Evolutionary conservation across 2,888 invertebrate species (phyloP).

Genomic region (Pammene aurita): DNA sequence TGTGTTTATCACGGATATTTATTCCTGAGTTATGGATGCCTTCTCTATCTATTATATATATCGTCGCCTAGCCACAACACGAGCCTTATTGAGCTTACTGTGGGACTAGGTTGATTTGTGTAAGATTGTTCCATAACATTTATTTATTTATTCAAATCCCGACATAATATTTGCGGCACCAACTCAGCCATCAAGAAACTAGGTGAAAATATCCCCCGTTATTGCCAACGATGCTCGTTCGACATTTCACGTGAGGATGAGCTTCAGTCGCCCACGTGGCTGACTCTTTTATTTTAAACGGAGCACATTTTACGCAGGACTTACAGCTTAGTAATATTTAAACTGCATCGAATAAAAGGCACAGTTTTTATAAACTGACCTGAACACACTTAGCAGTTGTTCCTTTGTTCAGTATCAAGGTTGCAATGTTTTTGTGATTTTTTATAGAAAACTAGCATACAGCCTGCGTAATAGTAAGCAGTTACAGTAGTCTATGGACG

Average conservation of each 20-base stretch:
- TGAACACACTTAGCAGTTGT: neutral
- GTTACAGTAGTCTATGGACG: too few species aligned
- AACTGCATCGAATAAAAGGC: neutral
- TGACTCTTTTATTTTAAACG: conserved; percentile 40
- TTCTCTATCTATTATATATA: too few species aligned
- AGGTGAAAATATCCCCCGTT: conserved; percentile 34
- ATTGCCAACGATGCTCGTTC: conserved; percentile 31
- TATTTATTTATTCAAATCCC: conserved; percentile 5
- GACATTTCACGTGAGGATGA: conserved; percentile 39
- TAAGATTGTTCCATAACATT: too few species aligned
- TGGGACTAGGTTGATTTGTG: too few species aligned
- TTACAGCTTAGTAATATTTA: conserved; percentile 26
- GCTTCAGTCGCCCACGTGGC: conserved; percentile 34
- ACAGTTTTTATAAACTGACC: neutral
- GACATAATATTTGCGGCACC: conserved; percentile 14
- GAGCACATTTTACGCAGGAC: conserved; percentile 32
- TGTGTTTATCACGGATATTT: too few species aligned
- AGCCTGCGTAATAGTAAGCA: too few species aligned
- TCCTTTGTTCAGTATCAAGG: too few species aligned
- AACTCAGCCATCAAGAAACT: conserved; percentile 27
- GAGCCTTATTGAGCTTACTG: too few species aligned
- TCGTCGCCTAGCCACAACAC: too few species aligned
- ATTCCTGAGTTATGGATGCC: too few species aligned
- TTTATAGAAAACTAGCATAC: too few species aligned
- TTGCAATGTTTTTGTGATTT: too few species aligned